Base-by-base conservation (phyloP, 1,140 invertebrate species). In the Colletes gigas region DNA sequence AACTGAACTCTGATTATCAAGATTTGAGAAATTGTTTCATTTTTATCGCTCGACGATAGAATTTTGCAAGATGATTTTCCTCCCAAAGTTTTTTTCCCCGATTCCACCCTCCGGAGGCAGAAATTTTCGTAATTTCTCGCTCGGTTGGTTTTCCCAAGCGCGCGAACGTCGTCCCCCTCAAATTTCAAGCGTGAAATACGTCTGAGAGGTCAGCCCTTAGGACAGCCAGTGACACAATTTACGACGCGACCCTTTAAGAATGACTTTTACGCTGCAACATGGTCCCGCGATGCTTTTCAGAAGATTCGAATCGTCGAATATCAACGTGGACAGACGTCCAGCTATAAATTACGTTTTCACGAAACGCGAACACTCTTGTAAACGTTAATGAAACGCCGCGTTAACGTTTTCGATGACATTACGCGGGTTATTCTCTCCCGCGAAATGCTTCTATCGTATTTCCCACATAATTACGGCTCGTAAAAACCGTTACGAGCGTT, bases 191-290 rank as follows among this genome's bases (percentile, higher is more conserved):
- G 59, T 55, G 69, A 78, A 78, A 78, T 65, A 65, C 59, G 59
- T 63, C 50, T 47, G 54, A 65, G 69, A 78, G 69, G 69, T 78
- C 60, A 72, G 59, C 69, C 69, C 69, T 78, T 78, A 78, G 69
- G 59, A 78, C 69, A 63, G 15, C 69, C 39, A n/a, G 47, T 63
- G 77, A 63, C 77, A 78, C 69, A 73, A 78, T 78, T 78, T 55
- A 54, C 69, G 7, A 55, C 0, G 8, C 50, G 59, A 30, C 77
- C 59, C 59, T 73, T 65, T 30, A 39, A 65, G 62, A 78, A 78
- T 55, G 50, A 73, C 62, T 73, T 78, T 65, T 47, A 8, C 21
- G 7, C 7, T 15, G 67, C 17, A 47, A 66, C 63, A 66, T 7
- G 63, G 63, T 47, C 17, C 15, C 62, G 7, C n/a, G 44, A 7